Conservation (phyloP, 2,113 vertebrate genomes). For the Phodopus roborovskii region DNA sequence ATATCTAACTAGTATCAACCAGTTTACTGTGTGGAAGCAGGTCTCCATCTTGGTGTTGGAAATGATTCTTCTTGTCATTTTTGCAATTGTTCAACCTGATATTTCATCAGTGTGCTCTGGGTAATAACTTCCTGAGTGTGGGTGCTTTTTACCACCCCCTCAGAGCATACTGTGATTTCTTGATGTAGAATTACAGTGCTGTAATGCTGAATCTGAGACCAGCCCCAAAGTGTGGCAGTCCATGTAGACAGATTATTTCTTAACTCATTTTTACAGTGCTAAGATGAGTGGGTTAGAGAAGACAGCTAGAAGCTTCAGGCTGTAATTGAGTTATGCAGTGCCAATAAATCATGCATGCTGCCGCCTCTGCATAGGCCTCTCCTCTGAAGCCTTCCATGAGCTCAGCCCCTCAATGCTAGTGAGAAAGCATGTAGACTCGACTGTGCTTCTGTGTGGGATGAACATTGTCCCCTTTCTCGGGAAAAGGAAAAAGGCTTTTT, state of each 20-base stretch:
- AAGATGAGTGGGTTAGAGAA: slow-evolving; percentile 65
- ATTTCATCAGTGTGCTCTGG: background rate
- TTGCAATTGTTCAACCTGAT: background rate
- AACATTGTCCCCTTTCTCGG: slow-evolving; percentile 51
- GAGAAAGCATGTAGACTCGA: slow-evolving; percentile 63
- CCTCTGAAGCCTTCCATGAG: background rate
- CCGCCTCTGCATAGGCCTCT: background rate
- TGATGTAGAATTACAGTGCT: background rate
- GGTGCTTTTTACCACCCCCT: background rate
- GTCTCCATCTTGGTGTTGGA: background rate
- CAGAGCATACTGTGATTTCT: background rate
- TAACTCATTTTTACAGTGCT: slow-evolving; percentile 55
- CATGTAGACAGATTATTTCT: slow-evolving; percentile 65
- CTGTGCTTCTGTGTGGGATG: slow-evolving; percentile 73
- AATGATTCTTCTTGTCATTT: background rate
- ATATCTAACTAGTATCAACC: background rate
- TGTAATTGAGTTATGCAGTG: slow-evolving; percentile 33
- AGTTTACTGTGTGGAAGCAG: background rate
- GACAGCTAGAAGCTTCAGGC: slow-evolving; percentile 53
- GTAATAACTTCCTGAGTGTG: background rate
- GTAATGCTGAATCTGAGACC: slow-evolving; percentile 33
- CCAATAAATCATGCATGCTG: background rate
- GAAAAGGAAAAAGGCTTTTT: slow-evolving; percentile 26
- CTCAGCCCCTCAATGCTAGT: background rate
- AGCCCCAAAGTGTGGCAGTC: background rate